Base-by-base conservation (phyloP, 2,797 vertebrate species). In the Anguilla anguilla region DNA sequence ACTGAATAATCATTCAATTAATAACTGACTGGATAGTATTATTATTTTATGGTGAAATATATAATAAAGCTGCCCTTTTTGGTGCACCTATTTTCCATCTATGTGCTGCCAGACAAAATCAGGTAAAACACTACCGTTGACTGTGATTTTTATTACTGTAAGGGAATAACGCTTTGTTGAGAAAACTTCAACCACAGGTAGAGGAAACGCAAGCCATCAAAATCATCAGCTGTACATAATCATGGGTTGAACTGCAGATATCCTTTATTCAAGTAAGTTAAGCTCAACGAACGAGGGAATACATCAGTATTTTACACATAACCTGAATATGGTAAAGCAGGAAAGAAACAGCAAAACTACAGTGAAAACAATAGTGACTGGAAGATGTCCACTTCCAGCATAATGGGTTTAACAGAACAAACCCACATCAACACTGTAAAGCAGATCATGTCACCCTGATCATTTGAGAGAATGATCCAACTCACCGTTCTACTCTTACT, bases 401-500 rank as follows among this genome's bases (percentile, higher is more conserved):
- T 43, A 15, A 59, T 59, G 0, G 22, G 46, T 9, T 49, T 82
- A 25, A 49, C 46, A 10, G 74, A 2, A 51, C 2, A 82, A 82
- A 51, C 6, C 74, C 35, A 79, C 17, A 79, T 39, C 35, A 79
- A 79, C 6, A 79, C 72, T 35, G 17, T 31, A 77, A 35, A 39
- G 31, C 1, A 79, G 17, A 35, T 19, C 39, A 79, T 79, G 79
- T 82, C 46, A 49, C 46, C 19, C 25, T n/a, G 22, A 82, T n/a
- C 84, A 7, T 15, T 43, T 46, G 39, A 19, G 35, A 46, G 39
- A 79, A 79, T 22, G 15, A 86, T 92, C 93, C 94, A 94, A 91
- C 93, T 93, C 90, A 87, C 87, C 6, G 74, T 86, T 91, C 92
- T 92, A 67, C 61, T 61, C 92, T 91, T 95, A 92, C 93, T 94